Evolutionary conservation across 2,888 invertebrate genomes (phyloP), one percentile per base, ranked within the genome.

Genomic region (Pollenia labialis): DNA sequence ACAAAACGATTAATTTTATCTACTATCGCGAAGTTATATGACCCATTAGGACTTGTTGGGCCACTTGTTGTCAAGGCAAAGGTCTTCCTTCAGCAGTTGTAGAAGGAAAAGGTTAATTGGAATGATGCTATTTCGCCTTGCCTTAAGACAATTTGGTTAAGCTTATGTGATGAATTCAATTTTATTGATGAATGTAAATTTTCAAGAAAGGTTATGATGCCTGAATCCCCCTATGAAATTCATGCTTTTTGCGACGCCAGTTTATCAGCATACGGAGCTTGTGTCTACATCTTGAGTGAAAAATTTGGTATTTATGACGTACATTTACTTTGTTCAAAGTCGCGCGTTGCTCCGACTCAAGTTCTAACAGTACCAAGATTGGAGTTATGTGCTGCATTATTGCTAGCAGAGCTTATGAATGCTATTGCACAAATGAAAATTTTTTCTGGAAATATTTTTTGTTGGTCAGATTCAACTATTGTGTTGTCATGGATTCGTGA

Each of bases 221-320:
- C 76, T n/a, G 16, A 56, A 23, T 64, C 68, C 8, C 54, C 4
- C 1, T 16, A 66, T n/a, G 62, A 85, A 56, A 62, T 84, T n/a
- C 85, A 88, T 52, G 83, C 68, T 16, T 85, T 85, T 72, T 85
- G 85, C 16, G 82, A 87, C 52, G 74, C 82, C 1, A 82, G 75
- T 60, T 42, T 80, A 14, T 14, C 16, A 10, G 82, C 80, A 11
- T 81, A 77, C 32, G 77, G 81, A n/a, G 72, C 66, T 8, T 84
- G 84, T 16, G 18, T 83, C 1, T 56, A 69, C 9, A 60, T 69
- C 14, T 2, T 50, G n/a, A 58, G 56, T n/a, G 23, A 42, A 18
- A 42, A 77, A 18, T 40, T 12, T 18, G 52, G 56, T 12, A 66
- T 62, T 48, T 32, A 60, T 14, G 42, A 66, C 11, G 62, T 16